Evolutionary conservation across 1,140 invertebrate species (phyloP), one percentile per base, ranked within the genome.

Genomic region (Zaprionus camerounensis): DNA sequence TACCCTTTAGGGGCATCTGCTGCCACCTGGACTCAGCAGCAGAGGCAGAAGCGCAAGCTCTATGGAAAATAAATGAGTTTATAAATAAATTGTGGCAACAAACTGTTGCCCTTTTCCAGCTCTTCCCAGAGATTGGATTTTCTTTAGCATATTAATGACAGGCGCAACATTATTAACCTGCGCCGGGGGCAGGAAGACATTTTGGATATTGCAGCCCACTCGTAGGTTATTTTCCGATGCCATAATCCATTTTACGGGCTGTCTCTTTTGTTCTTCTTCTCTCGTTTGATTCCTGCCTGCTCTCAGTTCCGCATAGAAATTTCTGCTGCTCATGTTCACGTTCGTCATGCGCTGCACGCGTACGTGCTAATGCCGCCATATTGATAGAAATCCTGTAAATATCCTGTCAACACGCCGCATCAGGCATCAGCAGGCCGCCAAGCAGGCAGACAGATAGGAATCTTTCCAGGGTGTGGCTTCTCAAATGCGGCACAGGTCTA

Each of bases 321-420:
- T 41, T 41, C 5, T 41, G 38, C 38, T 81, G 76, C 81, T 81
- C 70, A 81, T 63, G 72, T 90, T 73, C 85, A 81, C 81, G 81
- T 88, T 88, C 78, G 59, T 84, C 71, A 44, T 70, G 71, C 69
- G 71, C 51, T 76, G 70, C 62, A 70, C 53, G 68, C 68, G 84
- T 85, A 88, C 84, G 84, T 88, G 84, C 85, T 88, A 88, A 88
- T 88, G 76, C 74, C 46, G 81, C 58, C 66, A 81, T 88, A 88
- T 88, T 88, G 84, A 88, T 88, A 90, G 81, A 88, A 90, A 90
- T 87, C 84, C 84, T 88, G 84, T 88, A 81, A 81, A 84, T 90
- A 88, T 88, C 85, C 85, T 88, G 84, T 88, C 84, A 88, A 90
- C 84, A 87, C 68, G 63, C 77, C 41, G 73, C 71, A 81, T 78